Percentiles rank a stretch among this genome's conserved stretches.
phyloP scores from a whole-genome alignment of 2,888 invertebrate genomes.

The Cheiracanthium punctorium region DNA sequence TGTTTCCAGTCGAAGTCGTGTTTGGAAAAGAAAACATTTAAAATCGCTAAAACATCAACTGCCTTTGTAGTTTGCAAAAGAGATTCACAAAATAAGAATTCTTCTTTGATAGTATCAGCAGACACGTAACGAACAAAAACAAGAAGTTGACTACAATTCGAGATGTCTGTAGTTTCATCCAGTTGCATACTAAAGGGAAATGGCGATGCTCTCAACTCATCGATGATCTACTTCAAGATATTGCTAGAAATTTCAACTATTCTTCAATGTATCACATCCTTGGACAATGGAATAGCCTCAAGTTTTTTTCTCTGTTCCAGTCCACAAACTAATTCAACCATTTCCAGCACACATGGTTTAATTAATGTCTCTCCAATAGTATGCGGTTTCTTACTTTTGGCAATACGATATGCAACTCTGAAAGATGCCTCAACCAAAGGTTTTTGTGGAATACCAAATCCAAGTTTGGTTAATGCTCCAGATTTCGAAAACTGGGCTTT shows the following conservation, averaged over 20 bases:
- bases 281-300: conserved; percentile 62
- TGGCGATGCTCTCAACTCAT: neutral
- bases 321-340: conserved; percentile 51
- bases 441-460: too few species aligned
- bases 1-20: too few species aligned
- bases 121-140: conserved; percentile 30
- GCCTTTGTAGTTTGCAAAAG: too few species aligned
- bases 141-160: conserved; percentile 21
- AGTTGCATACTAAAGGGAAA: conserved; percentile 17
- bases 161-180: conserved; percentile 77
- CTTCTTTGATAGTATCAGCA: conserved; percentile 49
- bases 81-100: conserved; percentile 46
- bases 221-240: neutral
- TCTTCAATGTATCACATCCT: conserved; percentile 56
- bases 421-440: conserved; percentile 27
- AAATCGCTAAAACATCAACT: conserved; percentile 41
- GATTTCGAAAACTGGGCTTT: too few species aligned
- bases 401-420: conserved; percentile 28
- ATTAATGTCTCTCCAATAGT: conserved; percentile 43
- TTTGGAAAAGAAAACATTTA: too few species aligned
- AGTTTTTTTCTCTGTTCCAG: conserved; percentile 62
- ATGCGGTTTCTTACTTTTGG: conserved; percentile 34
- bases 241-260: too few species aligned
- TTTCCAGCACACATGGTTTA: conserved; percentile 31
- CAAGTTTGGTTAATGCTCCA: too few species aligned